A percentile compares a stretch with the other conserved stretches of the same genome.
phyloP scores from a whole-genome alignment of 1,140 invertebrate genomes.

The Cotesia glomerata region DNA sequence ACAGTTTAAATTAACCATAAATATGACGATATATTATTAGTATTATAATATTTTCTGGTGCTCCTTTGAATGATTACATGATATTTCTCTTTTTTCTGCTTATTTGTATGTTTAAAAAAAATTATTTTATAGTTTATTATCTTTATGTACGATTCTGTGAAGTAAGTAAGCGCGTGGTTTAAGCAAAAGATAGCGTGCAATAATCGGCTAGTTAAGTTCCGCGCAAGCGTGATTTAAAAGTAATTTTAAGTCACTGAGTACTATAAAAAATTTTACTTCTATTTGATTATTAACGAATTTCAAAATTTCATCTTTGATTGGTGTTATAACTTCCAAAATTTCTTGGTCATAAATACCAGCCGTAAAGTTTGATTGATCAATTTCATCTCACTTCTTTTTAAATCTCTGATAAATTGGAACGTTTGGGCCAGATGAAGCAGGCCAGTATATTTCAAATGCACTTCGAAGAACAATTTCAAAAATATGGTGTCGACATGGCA shows the following conservation, averaged over 20 bases:
- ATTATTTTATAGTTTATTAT: background rate
- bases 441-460: too few species aligned
- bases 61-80: background rate
- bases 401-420: too few species aligned
- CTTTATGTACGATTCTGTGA: background rate
- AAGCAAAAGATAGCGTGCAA: background rate
- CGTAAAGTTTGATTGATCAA: too few species aligned
- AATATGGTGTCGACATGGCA: too few species aligned
- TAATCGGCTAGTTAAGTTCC: background rate
- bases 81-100: background rate
- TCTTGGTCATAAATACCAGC: too few species aligned
- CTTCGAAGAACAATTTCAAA: too few species aligned
- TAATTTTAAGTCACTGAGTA: slow-evolving; percentile 1
- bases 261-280: too few species aligned
- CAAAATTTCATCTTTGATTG: too few species aligned
- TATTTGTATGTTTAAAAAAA: background rate
- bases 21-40: background rate
- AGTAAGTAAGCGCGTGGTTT: background rate
- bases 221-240: background rate
- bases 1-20: slow-evolving; percentile 1
- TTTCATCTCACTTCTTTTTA: too few species aligned
- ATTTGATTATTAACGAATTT: too few species aligned
- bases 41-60: slow-evolving; percentile 1
- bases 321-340: too few species aligned
- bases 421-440: too few species aligned